Percentiles rank a stretch among this genome's conserved stretches.
phyloP scores from a whole-genome alignment of 35 echinoderm and acorn worm genomes.

The Apostichopus californicus region DNA sequence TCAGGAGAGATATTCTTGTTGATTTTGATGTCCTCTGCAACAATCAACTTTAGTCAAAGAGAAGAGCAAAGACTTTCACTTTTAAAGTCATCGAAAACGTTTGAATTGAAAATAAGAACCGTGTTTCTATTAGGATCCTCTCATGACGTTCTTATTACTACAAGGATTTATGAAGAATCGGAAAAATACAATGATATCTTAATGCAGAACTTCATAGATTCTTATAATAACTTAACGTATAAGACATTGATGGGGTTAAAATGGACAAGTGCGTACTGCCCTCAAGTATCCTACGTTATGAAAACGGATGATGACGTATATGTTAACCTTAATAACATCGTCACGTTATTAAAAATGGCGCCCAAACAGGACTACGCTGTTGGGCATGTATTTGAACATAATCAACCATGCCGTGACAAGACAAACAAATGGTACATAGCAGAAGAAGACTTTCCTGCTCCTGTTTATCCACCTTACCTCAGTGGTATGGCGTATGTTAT shows the following conservation, averaged over 20 bases:
- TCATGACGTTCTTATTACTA: not conserved
- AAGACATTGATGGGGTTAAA: slow-evolving; percentile 66
- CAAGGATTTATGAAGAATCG: slow-evolving; percentile 5
- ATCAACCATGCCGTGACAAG: slow-evolving; percentile 37
- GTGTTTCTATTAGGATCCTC: slow-evolving; percentile 43
- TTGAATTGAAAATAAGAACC: slow-evolving; percentile 3
- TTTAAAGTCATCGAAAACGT: not conserved
- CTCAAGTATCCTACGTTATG: slow-evolving; percentile 51
- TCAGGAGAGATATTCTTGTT: slow-evolving; percentile 35
- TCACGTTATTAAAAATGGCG: not conserved
- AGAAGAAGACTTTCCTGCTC: not conserved
- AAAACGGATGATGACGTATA: slow-evolving; percentile 58
- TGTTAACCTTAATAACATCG: slow-evolving; percentile 42
- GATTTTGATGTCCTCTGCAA: slow-evolving; percentile 19
- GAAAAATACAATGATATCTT: slow-evolving; percentile 43
- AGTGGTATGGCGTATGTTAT: slow-evolving; percentile 54
- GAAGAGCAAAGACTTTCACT: not conserved
- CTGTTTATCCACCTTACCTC: slow-evolving; percentile 40
- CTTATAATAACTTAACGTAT: slow-evolving; percentile 48
- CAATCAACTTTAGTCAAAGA: slow-evolving; percentile 22
- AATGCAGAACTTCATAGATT: slow-evolving; percentile 48
- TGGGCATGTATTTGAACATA: slow-evolving; percentile 10
- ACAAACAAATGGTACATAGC: slow-evolving; percentile 58
- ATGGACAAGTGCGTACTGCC: slow-evolving; percentile 54
- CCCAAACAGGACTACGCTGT: not conserved